Conservation (phyloP, 2,113 vertebrate genomes). For the Tragelaphus strepsiceros region DNA sequence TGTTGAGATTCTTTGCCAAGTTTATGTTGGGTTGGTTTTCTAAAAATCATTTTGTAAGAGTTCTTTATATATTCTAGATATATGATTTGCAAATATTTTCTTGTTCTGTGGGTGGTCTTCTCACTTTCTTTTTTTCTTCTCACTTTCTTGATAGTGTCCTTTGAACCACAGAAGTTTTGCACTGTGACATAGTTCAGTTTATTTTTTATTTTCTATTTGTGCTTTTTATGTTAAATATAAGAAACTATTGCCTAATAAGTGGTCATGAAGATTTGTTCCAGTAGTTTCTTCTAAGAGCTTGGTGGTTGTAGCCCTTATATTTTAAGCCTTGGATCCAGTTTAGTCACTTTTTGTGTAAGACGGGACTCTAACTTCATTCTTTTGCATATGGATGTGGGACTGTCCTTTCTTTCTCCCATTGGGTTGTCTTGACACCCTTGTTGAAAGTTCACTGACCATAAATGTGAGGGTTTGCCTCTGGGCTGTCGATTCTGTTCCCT, state of each 20-base stretch:
- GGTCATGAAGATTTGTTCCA: background rate
- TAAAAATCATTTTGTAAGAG: background rate
- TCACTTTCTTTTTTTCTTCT: background rate
- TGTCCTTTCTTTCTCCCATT: background rate
- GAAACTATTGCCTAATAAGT: background rate
- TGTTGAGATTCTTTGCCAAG: background rate
- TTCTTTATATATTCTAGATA: background rate
- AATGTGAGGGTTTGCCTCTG: background rate
- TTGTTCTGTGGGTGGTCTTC: background rate
- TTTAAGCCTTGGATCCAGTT: background rate
- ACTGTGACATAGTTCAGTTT: background rate
- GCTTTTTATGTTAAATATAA: background rate
- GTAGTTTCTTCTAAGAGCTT: background rate
- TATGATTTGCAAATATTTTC: background rate
- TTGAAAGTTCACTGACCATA: background rate
- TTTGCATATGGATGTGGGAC: background rate
- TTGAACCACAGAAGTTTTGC: background rate
- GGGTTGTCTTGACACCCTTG: background rate
- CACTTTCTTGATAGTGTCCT: background rate
- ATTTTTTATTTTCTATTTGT: background rate
- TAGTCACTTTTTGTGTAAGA: background rate
- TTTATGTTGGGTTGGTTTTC: background rate
- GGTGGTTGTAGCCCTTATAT: background rate
- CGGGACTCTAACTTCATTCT: background rate
- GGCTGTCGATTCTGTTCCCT: background rate